Evolutionary conservation across 1,140 invertebrate species (phyloP).

Genomic region (Druon quercuslanigerum): DNA sequence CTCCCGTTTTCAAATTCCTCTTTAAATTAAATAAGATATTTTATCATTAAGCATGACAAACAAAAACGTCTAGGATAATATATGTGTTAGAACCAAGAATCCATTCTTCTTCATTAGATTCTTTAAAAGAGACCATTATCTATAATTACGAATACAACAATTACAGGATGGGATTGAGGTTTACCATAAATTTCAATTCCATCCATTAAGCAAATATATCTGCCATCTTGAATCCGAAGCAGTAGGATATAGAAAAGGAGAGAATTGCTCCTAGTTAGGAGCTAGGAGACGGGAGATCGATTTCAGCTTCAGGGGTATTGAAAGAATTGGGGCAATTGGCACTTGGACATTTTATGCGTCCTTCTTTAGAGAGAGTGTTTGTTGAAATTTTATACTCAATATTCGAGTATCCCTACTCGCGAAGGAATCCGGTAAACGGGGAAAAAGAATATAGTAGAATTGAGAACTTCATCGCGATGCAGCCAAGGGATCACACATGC

Average conservation of each 20-base stretch:
- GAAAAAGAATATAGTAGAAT: not conserved
- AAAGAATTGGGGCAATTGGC: slow-evolving; percentile 30
- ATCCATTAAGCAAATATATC: not conserved
- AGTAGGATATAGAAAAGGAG: slow-evolving; percentile 3
- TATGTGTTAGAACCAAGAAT: too few species aligned
- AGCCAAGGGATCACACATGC: slow-evolving; percentile 28
- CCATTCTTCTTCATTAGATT: too few species aligned
- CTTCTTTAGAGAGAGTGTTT: not conserved
- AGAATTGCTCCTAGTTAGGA: slow-evolving; percentile 17
- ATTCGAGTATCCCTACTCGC: not conserved
- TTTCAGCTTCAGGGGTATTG: slow-evolving; percentile 11
- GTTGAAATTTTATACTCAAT: not conserved
- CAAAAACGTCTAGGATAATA: too few species aligned
- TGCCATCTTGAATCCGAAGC: slow-evolving; percentile 7
- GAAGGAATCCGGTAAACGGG: not conserved
- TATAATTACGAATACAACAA: too few species aligned
- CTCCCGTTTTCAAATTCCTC: too few species aligned
- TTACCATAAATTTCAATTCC: slow-evolving; percentile 12
- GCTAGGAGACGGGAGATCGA: slow-evolving; percentile 17
- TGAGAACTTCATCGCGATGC: not conserved
- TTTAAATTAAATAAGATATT: too few species aligned
- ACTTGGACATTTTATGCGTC: slow-evolving; percentile 2
- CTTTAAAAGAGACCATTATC: too few species aligned
- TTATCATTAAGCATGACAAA: too few species aligned
- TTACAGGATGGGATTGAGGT: not conserved